Conservation (phyloP, 2,113 vertebrate genomes). For the Spea multiplicata region DNA sequence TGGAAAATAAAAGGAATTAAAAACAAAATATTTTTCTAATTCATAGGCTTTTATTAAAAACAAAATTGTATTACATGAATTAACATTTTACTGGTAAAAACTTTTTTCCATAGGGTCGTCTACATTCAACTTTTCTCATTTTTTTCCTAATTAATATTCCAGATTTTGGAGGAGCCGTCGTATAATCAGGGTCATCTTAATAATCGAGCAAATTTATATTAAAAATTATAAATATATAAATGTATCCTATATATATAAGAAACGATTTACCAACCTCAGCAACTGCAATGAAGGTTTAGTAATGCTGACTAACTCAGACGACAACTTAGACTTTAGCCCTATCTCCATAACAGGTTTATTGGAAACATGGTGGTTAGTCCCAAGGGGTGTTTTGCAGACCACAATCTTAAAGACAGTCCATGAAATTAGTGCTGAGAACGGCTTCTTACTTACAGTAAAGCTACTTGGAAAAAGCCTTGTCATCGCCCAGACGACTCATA, state of each 20-base stretch:
- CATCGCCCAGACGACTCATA: conserved; percentile 18
- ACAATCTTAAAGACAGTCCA: conserved; percentile 14
- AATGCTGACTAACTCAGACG: conserved; percentile 35
- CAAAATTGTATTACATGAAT: too few species aligned
- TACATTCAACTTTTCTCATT: too few species aligned
- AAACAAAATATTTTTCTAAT: too few species aligned
- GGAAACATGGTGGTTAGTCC: conserved; percentile 30
- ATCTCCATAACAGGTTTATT: conserved; percentile 35
- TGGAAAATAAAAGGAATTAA: too few species aligned
- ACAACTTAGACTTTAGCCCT: conserved; percentile 13
- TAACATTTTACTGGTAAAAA: too few species aligned
- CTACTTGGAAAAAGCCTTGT: conserved; percentile 34
- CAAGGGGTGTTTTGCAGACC: conserved; percentile 19
- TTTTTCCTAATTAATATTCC: too few species aligned
- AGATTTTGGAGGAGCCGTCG: too few species aligned
- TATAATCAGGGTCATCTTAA: too few species aligned
- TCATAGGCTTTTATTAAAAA: too few species aligned
- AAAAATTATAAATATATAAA: too few species aligned
- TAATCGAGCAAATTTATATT: too few species aligned
- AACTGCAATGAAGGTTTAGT: conserved; percentile 11
- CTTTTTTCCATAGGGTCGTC: too few species aligned
- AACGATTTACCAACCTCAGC: not conserved
- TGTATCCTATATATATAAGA: not conserved
- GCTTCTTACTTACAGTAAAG: conserved; percentile 23
- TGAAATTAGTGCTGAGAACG: conserved; percentile 37